Evolutionary conservation across 2,113 vertebrate species (phyloP), one percentile per base, ranked within the genome.

Genomic region (Limanda limanda): DNA sequence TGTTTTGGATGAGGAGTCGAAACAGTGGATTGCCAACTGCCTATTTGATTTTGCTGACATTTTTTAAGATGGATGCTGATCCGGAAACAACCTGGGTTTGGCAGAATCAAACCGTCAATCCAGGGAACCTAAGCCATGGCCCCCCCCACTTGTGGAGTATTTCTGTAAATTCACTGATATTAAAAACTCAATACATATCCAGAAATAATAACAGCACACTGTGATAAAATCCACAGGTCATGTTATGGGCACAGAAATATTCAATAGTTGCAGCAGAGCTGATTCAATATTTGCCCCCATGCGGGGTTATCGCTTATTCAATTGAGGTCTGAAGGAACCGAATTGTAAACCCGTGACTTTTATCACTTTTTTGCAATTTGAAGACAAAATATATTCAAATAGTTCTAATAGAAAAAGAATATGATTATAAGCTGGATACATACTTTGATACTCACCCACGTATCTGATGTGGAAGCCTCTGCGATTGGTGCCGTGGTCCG

Each of bases 401-500:
- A 58, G n/a, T 55, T 76, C 27, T 59, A 64, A 62, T 79, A 83
- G 88, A 89, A 90, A 79, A 84, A 89, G 80, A 92, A 79, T 86
- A 88, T 89, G 82, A 88, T 92, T 88, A 91, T 93, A 91, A 94
- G 71, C 82, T 86, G 70, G 88, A 94, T 94, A 93, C 96, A 85
- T 97, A 94, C 94, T 94, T 94, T 94, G 94, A 94, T 95, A 94
- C 94, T 95, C 94, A 99, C 98, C 98, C 94, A 98, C 96, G 55
- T 99, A 99, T 95, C 96, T 95, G 94, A 99, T 97, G 88, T 96
- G 94, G 94, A 97, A 99, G 55, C 97, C 98, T 57, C 94, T 97
- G 71, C 97, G 96, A 91, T 98, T 99, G 76, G 98, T 99, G 76
- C 97, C 97, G 27, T 99, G 98, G 92, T 99, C 97, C 54, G 98